Evolutionary conservation across 2,797 vertebrate species (phyloP).

Genomic region (Eptatretus atami): DNA sequence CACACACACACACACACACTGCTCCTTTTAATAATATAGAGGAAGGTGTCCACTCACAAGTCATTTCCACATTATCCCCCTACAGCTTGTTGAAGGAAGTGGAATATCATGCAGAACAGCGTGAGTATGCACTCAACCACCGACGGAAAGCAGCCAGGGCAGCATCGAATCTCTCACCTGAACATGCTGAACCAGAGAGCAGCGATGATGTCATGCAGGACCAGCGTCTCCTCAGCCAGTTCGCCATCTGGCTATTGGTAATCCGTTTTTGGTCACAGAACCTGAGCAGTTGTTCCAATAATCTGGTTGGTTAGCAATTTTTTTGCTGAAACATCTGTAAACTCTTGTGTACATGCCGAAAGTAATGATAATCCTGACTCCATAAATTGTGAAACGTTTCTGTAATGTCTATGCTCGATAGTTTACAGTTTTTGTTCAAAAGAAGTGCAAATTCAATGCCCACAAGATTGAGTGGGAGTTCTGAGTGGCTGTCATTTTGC

Average conservation of each 20-base stretch:
- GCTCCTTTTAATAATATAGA: too few species aligned
- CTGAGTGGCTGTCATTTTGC: too few species aligned
- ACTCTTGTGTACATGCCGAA: too few species aligned
- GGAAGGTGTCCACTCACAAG: neutral
- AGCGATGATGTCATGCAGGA: conserved; percentile 95
- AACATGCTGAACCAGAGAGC: conserved; percentile 89
- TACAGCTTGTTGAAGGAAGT: conserved; percentile 74
- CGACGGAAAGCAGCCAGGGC: conserved; percentile 78
- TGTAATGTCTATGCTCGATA: neutral
- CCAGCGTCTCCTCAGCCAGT: conserved; percentile 83
- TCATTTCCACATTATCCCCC: conserved; percentile 6
- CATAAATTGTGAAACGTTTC: neutral
- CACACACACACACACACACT: too few species aligned
- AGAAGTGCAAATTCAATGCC: too few species aligned
- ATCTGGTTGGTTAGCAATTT: too few species aligned
- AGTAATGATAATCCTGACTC: too few species aligned
- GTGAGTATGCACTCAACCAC: conserved; percentile 63
- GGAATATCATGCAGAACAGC: conserved; percentile 78
- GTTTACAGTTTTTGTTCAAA: neutral
- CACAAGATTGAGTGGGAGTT: too few species aligned
- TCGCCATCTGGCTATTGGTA: conserved; percentile 98
- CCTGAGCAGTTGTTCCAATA: too few species aligned
- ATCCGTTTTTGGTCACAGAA: conserved; percentile 11
- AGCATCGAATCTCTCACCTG: conserved; percentile 72
- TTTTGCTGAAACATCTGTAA: too few species aligned